Base-by-base conservation (phyloP, 1,140 invertebrate species). In the Drosophila littoralis region DNA sequence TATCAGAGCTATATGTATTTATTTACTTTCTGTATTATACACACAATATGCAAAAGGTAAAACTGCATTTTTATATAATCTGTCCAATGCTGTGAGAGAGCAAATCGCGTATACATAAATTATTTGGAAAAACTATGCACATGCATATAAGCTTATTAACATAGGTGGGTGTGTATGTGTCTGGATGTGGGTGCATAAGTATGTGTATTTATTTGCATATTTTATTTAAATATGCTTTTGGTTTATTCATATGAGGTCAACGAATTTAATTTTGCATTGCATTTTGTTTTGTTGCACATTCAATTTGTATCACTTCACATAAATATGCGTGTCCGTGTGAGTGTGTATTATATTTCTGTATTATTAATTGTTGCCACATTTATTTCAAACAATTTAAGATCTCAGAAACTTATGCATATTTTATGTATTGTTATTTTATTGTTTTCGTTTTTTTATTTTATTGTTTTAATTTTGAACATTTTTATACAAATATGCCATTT, bases 211-310 rank as follows among this genome's bases (percentile, higher is more conserved):
- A 52, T 71, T 83, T 89, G 84, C 83, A 83, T 83, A 88, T 77
- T 77, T 79, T 68, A 88, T 77, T 71, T 58, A 71, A 82, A 81
- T 79, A 71, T 88, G 72, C 54, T 77, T 77, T 50, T 52, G 77
- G 59, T 42, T 54, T 65, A 74, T 77, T 79, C 42, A 57, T 58
- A 66, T 54, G 79, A 66, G 83, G 79, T 86, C 83, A 86, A 86
- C 77, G 83, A 77, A 77, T 82, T 79, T 55, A 73, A 77, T 83
- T 82, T 63, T 63, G 46, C 60, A 50, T 72, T 73, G 60, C 71
- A 73, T 60, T 76, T 61, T 55, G 32, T 59, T 74, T 77, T 17
- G 36, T 61, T 61, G 50, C 58, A 33, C 64, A 66, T 69, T 60
- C 36, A 67, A 54, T 67, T 67, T 52, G 48, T 57, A 45, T 48